Base-by-base conservation (phyloP, 2,888 invertebrate species). In the Leucophora obtusa region DNA sequence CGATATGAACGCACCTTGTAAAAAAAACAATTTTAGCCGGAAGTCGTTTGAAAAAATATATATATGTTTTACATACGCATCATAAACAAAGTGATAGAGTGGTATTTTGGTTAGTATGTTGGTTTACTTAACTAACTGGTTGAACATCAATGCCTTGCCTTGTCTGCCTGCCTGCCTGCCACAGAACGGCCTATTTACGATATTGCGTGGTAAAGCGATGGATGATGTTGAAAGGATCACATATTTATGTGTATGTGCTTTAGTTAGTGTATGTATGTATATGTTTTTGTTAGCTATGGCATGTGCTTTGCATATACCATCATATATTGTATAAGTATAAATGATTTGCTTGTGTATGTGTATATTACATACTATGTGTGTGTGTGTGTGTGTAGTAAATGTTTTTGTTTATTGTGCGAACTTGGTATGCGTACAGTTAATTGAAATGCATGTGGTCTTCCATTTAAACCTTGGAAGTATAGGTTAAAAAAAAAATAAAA, bases 381-480 rank as follows among this genome's bases (percentile, higher is more conserved):
- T 21, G 4, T 21, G 21, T 21, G 0, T 50, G 17, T 15, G n/a
- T 21, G 28, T 68, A n/a, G 38, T 59, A 56, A 60, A 47, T 66
- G n/a, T 58, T 74, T 75, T 69, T 75, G 60, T 74, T 68, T 65
- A 72, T 70, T 77, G 63, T 75, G 76, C 73, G 70, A 78, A 73
- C 71, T 69, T 73, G 77, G 69, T 79, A 82, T 84, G 83, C 82
- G 73, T 80, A 71, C 38, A 83, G 83, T 84, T 84, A 84, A 84
- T 84, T 84, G 84, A 83, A 84, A 84, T 82, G 82, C 83, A 82
- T 82, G 81, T 56, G 83, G 82, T 80, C 66, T 70, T 60, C 21
- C 60, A 53, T 74, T 33, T 43, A 60, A 68, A 17, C 18, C 68
- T 21, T 50, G 28, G 5, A 66, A 65, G 33, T 15, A 59, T 17